Conservation (phyloP, 2,113 vertebrate species). For the Pagrus major region DNA sequence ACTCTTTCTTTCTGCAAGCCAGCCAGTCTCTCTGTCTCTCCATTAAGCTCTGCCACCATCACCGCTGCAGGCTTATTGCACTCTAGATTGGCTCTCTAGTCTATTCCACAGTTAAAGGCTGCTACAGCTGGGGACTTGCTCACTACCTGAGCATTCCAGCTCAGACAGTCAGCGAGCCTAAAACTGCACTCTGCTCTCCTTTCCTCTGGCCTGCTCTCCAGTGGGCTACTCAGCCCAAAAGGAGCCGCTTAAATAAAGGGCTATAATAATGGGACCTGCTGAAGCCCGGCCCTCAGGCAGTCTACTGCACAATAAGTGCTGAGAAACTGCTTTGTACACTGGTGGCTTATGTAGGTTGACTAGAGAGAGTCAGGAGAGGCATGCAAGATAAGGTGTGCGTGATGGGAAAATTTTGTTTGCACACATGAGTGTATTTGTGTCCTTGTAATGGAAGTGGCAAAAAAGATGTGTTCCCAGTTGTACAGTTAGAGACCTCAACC, state of each 20-base stretch:
- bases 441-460: conserved; percentile 7
- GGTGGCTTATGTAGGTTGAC: conserved; percentile 38
- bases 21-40: conserved; percentile 72
- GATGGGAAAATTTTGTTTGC: neutral
- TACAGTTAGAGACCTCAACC: neutral
- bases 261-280: conserved; percentile 75
- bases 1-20: conserved; percentile 60
- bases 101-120: conserved; percentile 76
- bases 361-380: conserved; percentile 17
- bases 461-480: neutral
- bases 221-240: conserved; percentile 69
- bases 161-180: conserved; percentile 56
- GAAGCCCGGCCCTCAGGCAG: conserved; percentile 67
- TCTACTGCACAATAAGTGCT: conserved; percentile 64
- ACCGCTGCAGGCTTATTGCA: conserved; percentile 77
- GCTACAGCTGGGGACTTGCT: conserved; percentile 68
- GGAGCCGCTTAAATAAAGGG: conserved; percentile 78
- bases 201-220: conserved; percentile 70
- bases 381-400: conserved; percentile 13
- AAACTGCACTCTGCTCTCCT: conserved; percentile 68
- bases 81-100: conserved; percentile 77
- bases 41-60: conserved; percentile 75
- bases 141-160: conserved; percentile 63
- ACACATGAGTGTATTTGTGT: conserved; percentile 9
- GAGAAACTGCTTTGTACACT: conserved; percentile 68